A percentile compares a stretch with the other conserved stretches of the same genome.
These are phyloP conservation scores for Epistrophe grossulariae DNA, from an alignment of 2,888 invertebrate genomes.

Conservation along the genomic window DNA sequence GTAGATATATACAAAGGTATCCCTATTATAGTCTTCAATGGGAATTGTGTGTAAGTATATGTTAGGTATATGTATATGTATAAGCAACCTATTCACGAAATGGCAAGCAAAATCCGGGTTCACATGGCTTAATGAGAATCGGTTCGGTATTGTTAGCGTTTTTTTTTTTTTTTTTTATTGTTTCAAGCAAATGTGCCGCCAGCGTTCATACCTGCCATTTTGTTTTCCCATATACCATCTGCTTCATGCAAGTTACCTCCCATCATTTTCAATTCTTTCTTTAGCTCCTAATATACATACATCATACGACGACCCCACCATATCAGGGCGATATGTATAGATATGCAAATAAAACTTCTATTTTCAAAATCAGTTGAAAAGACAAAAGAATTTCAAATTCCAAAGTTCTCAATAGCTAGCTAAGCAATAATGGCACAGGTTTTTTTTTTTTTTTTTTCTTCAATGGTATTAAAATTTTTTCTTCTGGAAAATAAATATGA, in stretches of 20 bases:
- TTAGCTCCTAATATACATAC: background rate
- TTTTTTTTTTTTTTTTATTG: conserved; percentile 69
- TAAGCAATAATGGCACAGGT: conserved; percentile 8
- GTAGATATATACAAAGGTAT: conserved; percentile 1
- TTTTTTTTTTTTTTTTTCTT: background rate
- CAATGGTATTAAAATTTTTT: conserved; percentile 38
- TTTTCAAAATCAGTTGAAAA: conserved; percentile 52
- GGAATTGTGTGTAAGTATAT: conserved; percentile 6
- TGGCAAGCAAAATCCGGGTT: conserved; percentile 65
- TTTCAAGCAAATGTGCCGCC: conserved; percentile 52
- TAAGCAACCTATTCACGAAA: conserved; percentile 50
- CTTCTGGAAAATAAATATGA: conserved; percentile 44
- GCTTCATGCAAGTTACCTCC: background rate
- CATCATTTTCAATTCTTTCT: background rate
- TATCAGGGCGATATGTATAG: background rate
- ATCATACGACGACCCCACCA: background rate
- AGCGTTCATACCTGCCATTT: conserved; percentile 53
- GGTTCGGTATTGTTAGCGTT: conserved; percentile 65
- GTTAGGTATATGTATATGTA: background rate
- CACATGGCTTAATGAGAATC: conserved; percentile 72
- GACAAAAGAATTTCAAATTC: conserved; percentile 64
- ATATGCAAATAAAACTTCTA: conserved; percentile 62
- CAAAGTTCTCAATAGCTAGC: conserved; percentile 34
- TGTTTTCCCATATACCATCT: conserved; percentile 39
- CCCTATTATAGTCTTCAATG: conserved; percentile 2